A percentile compares a stretch with the other conserved stretches of the same genome.
These are phyloP conservation scores for Panorpa germanica DNA, from an alignment of 2,888 invertebrate genomes.

Conservation along the genomic window DNA sequence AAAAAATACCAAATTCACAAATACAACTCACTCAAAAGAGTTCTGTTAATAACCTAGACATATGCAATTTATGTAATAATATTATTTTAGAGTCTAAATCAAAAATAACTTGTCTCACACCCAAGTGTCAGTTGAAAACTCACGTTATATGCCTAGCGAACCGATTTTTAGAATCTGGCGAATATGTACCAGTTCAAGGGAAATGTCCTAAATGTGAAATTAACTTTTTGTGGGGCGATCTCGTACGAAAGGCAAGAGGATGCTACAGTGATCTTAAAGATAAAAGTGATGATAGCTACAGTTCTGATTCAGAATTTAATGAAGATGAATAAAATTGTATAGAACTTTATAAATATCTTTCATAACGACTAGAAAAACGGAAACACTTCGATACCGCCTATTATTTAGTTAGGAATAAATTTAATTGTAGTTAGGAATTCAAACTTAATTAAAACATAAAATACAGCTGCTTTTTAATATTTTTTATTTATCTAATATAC, in stretches of 20 bases:
- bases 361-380: too few relatives aligned
- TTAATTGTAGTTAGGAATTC: too few relatives aligned
- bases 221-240: constrained; percentile 60
- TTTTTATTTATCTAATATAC: too few relatives aligned
- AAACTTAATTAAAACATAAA: too few relatives aligned
- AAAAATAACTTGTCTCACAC: constrained; percentile 42
- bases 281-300: constrained; percentile 6
- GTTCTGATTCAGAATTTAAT: too few relatives aligned
- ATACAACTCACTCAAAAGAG: constrained; percentile 3
- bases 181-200: constrained; percentile 64
- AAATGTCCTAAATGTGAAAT: constrained; percentile 56
- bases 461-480: too few relatives aligned
- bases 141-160: constrained; percentile 64
- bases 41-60: too few relatives aligned
- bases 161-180: constrained; percentile 34
- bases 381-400: too few relatives aligned
- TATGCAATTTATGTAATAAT: constrained; percentile 30
- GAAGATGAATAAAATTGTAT: too few relatives aligned
- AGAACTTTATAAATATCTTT: too few relatives aligned
- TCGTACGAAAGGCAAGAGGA: constrained; percentile 53
- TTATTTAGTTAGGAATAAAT: too few relatives aligned
- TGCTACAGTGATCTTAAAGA: constrained; percentile 18
- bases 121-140: constrained; percentile 37
- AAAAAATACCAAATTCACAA: constrained; percentile 22
- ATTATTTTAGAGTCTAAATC: constrained; percentile 22